Base-by-base conservation (phyloP, 2,888 invertebrate genomes). In the Boloria selene region DNA sequence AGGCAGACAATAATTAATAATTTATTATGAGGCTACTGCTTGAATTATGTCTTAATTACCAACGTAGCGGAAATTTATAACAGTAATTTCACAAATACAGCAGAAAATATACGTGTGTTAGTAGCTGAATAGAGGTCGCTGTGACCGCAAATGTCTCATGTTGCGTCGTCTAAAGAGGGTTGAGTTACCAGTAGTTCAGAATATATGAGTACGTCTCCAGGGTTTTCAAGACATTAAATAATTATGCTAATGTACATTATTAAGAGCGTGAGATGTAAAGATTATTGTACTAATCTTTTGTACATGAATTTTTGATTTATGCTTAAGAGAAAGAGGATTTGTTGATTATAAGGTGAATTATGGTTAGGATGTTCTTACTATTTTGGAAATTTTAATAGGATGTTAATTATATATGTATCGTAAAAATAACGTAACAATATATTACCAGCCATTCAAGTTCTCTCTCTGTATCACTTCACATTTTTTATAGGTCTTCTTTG, bases 61-160 rank as follows among this genome's bases (percentile, higher is more conserved):
- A 16, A 26, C 73, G 73, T 78, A 75, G 77, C 82, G 84, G 84
- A 85, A 84, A 77, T 79, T 75, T 84, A 85, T 75, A 64, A 67
- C 63, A 53, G 60, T 47, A 49, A 22, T 56, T 13, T 56, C 22
- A 18, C 55, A 14, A 45, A 22, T 56, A 31, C 44, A 65, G 67
- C 69, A 53, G 73, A 76, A 78, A 73, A 65, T 61, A 10, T 63
- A 72, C 72, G 49, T 38, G 74, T 78, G 77, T 44, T 22, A 64
- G 51, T 51, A 58, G 38, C 16, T 70, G 13, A 55, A 74, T 80
- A 83, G 69, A 72, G 71, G 70, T 71, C 66, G 73, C 62, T 51
- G 56, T 62, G 55, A 64, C 63, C 56, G 77, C 68, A 74, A 61
- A 73, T 61, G 52, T 52, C 70, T 66, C 64, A 55, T 64, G 73